A percentile compares a stretch with the other conserved stretches of the same genome.
phyloP scores from a whole-genome alignment of 2,797 vertebrate species.

The Champsocephalus esox region DNA sequence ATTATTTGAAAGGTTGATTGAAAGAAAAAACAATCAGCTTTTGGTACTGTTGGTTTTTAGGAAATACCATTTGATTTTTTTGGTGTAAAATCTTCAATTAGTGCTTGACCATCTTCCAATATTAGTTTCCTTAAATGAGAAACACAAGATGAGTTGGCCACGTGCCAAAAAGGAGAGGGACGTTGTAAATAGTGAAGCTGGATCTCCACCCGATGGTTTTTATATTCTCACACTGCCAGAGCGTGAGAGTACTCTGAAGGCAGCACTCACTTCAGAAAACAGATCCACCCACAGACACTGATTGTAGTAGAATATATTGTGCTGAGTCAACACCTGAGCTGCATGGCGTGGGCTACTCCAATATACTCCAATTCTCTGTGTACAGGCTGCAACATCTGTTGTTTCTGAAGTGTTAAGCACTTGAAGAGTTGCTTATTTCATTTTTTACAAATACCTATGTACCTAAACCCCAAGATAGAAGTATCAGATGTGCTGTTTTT shows the following conservation, averaged over 20 bases:
- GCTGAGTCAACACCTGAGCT: slow-evolving; percentile 39
- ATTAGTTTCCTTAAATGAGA: slow-evolving; percentile 9
- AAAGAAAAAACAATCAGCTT: background rate
- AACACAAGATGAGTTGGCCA: slow-evolving; percentile 17
- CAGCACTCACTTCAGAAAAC: slow-evolving; percentile 22
- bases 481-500: background rate
- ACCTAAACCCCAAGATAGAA: background rate
- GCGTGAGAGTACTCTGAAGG: slow-evolving; percentile 8
- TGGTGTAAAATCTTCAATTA: slow-evolving; percentile 12
- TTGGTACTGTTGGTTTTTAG: background rate
- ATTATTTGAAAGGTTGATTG: slow-evolving; percentile 15
- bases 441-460: too few species aligned
- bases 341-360: slow-evolving; percentile 1
- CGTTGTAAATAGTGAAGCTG: slow-evolving; percentile 29
- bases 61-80: too few species aligned
- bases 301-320: slow-evolving; percentile 21
- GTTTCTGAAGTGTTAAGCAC: slow-evolving; percentile 12
- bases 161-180: background rate
- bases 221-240: slow-evolving; percentile 7
- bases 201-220: slow-evolving; percentile 52
- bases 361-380: background rate
- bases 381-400: slow-evolving; percentile 11
- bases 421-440: too few species aligned
- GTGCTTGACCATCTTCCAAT: background rate
- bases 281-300: slow-evolving; percentile 30